phyloP scores from a whole-genome alignment of 2,797 vertebrate species.

The Esox lucius region DNA sequence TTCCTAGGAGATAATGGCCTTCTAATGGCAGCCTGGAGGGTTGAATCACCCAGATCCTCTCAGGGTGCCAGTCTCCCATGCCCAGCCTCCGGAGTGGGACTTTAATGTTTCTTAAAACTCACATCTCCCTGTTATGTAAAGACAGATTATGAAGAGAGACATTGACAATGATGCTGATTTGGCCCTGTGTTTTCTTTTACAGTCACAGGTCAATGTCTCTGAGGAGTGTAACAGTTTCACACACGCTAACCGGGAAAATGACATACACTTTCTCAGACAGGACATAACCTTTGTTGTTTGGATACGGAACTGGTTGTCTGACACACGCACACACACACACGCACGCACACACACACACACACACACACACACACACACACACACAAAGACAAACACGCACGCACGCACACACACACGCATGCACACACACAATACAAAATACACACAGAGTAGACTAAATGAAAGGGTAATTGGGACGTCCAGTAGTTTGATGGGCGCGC shows the following conservation, averaged over 20 bases:
- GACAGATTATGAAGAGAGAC: constrained; percentile 16
- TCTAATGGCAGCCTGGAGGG: neutral
- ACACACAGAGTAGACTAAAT: constrained; percentile 23
- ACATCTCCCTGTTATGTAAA: constrained; percentile 16
- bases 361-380: constrained; percentile 25
- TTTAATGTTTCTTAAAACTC: neutral
- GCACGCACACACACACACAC: constrained; percentile 15
- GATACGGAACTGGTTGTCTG: constrained; percentile 60
- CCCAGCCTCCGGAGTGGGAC: neutral
- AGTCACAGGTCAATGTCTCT: constrained; percentile 61
- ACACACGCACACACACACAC: constrained; percentile 14
- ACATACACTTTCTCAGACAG: constrained; percentile 59
- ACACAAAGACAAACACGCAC: constrained; percentile 19
- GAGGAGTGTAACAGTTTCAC: constrained; percentile 58
- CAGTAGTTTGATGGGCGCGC: constrained; percentile 58
- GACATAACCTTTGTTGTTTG: constrained; percentile 68
- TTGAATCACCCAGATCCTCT: neutral
- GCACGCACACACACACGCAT: constrained; percentile 7
- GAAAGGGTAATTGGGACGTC: constrained; percentile 61
- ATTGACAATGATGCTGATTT: constrained; percentile 61
- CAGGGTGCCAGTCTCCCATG: neutral
- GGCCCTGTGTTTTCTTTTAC: constrained; percentile 50
- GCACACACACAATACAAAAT: constrained; percentile 23
- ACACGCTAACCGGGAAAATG: constrained; percentile 60
- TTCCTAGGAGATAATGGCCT: neutral